Percentiles rank a stretch among this genome's conserved stretches.
phyloP scores from a whole-genome alignment of 2,797 vertebrate species.

The Peromyscus nudipes region DNA sequence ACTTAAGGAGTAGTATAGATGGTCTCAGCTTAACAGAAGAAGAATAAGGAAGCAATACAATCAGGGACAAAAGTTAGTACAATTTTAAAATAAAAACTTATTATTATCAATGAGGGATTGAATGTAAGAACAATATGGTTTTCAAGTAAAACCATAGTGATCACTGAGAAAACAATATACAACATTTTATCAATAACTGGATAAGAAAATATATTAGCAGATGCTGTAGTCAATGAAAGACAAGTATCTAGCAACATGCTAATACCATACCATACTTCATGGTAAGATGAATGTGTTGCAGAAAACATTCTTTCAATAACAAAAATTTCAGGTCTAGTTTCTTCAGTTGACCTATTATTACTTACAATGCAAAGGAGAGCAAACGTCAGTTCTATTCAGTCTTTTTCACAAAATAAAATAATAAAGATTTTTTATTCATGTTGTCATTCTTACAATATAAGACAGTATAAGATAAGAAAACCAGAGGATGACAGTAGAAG shows the following conservation, averaged over 20 bases:
- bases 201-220: neutral
- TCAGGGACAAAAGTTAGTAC: no score
- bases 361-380: neutral
- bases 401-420: neutral
- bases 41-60: no score
- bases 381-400: neutral
- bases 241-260: neutral
- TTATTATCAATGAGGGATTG: no score
- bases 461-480: neutral
- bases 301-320: neutral
- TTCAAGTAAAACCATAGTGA: neutral
- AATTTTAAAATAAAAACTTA: no score
- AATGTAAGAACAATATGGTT: no score
- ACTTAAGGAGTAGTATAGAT: no score
- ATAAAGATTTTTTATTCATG: neutral
- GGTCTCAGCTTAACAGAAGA: no score
- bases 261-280: neutral
- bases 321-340: neutral
- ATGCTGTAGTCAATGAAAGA: neutral
- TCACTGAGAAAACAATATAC: neutral
- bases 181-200: neutral
- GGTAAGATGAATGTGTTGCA: neutral
- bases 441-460: neutral
- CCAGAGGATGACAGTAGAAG: neutral
- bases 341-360: neutral